A percentile compares a stretch with the other conserved stretches of the same genome.
phyloP scores from a whole-genome alignment of 2,888 invertebrate genomes.

The Caenorhabditis becei region DNA sequence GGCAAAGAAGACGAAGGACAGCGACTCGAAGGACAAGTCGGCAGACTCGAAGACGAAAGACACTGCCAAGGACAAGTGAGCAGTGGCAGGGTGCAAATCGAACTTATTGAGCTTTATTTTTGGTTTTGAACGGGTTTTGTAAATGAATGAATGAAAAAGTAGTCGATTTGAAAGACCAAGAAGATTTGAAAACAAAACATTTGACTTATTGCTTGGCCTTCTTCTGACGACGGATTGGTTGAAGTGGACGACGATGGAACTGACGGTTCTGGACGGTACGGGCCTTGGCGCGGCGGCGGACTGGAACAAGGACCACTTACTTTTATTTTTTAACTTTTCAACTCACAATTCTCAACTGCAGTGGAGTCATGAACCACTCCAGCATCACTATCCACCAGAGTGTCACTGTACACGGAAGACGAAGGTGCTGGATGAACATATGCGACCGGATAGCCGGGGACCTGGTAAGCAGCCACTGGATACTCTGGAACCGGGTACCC shows the following conservation, averaged over 20 bases:
- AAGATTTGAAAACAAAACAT: too few relatives aligned
- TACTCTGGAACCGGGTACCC: constrained; percentile 26
- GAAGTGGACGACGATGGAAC: constrained; percentile 45
- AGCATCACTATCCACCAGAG: neutral
- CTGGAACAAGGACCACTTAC: constrained; percentile 12
- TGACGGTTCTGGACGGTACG: constrained; percentile 33
- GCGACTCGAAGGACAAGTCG: neutral
- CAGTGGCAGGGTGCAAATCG: neutral
- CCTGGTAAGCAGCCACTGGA: constrained; percentile 13
- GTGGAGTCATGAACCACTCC: too few relatives aligned
- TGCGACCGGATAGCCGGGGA: too few relatives aligned
- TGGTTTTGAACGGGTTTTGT: neutral
- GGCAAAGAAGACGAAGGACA: neutral
- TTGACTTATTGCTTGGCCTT: neutral
- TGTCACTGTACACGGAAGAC: too few relatives aligned
- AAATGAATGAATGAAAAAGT: too few relatives aligned
- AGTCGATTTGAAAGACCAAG: too few relatives aligned
- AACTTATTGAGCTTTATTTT: neutral
- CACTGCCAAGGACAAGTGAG: neutral
- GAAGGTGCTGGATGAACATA: neutral
- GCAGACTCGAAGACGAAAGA: neutral
- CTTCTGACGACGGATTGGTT: constrained; percentile 30
- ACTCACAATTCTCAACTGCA: constrained; percentile 23
- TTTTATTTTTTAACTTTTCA: too few relatives aligned
- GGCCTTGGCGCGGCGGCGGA: constrained; percentile 34